Percentiles rank a stretch among this genome's conserved stretches.
phyloP scores from a whole-genome alignment of 2,113 vertebrate species.

The Ibidorhyncha struthersii region DNA sequence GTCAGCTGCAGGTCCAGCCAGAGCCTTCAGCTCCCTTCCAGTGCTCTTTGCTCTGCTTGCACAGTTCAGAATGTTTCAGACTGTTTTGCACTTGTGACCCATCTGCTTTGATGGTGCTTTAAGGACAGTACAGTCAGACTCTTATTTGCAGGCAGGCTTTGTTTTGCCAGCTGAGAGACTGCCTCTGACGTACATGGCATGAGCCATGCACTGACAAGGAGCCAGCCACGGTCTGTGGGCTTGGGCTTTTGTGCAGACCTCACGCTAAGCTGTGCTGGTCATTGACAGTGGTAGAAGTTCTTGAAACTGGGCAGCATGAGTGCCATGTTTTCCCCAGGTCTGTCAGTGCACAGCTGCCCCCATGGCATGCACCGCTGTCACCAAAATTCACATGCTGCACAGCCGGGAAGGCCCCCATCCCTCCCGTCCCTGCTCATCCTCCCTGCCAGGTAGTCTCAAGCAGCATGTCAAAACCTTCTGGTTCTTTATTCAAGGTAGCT shows the following conservation, averaged over 20 bases:
- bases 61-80: background rate
- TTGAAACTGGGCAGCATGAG: background rate
- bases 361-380: rapidly evolving
- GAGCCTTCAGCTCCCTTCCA: background rate
- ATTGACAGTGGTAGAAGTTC: background rate
- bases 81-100: background rate
- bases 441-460: background rate
- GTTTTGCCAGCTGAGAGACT: background rate
- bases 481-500: background rate
- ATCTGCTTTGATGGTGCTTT: background rate
- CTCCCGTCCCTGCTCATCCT: background rate
- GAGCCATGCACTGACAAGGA: background rate
- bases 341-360: background rate
- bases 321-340: background rate
- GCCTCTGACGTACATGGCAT: background rate
- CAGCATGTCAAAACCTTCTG: background rate
- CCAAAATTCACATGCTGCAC: background rate
- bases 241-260: background rate
- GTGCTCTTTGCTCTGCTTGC: background rate
- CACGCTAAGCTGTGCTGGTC: background rate
- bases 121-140: background rate
- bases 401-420: background rate
- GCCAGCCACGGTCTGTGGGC: background rate
- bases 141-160: background rate
- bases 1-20: background rate